These are phyloP conservation scores for Cryptocheilus praepositus DNA, from an alignment of 2,888 invertebrate genomes.

Conservation along the genomic window DNA sequence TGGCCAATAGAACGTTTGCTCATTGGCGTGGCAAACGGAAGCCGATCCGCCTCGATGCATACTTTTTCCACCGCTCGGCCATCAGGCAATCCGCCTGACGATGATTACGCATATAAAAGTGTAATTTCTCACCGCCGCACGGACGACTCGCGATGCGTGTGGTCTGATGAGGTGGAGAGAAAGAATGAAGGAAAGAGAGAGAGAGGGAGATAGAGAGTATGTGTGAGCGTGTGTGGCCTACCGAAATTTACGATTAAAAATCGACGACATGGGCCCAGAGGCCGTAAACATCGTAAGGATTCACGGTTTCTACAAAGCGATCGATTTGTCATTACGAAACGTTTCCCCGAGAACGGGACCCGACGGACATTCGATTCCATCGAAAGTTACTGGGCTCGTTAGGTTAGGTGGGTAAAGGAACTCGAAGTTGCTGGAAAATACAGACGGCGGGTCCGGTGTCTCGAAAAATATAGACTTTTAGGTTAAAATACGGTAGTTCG, in stretches of 20 bases:
- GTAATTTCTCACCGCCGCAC: constrained; percentile 59
- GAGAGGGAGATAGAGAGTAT: too few species aligned
- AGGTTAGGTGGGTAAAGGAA: too few species aligned
- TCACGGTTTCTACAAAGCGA: constrained; percentile 50
- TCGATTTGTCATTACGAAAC: constrained; percentile 59
- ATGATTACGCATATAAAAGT: constrained; percentile 65
- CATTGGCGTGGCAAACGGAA: not conserved
- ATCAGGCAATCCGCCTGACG: constrained; percentile 30
- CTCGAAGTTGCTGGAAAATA: too few species aligned
- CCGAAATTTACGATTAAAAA: constrained; percentile 60
- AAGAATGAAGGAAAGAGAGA: too few species aligned
- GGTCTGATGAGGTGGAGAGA: constrained; percentile 44
- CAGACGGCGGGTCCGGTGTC: constrained; percentile 13
- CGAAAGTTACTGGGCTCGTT: too few species aligned
- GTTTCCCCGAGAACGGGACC: constrained; percentile 8
- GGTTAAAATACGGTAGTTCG: constrained; percentile 65
- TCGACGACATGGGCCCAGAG: constrained; percentile 48
- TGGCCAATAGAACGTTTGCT: too few species aligned
- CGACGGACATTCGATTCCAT: too few species aligned
- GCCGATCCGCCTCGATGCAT: not conserved
- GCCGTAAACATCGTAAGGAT: constrained; percentile 44
- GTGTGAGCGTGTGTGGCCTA: constrained; percentile 48
- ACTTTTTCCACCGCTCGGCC: constrained; percentile 1
- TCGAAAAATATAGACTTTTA: constrained; percentile 60
- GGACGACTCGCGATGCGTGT: constrained; percentile 50